Base-by-base conservation (phyloP, 2,113 vertebrate species). In the Thamnaconus septentrionalis region DNA sequence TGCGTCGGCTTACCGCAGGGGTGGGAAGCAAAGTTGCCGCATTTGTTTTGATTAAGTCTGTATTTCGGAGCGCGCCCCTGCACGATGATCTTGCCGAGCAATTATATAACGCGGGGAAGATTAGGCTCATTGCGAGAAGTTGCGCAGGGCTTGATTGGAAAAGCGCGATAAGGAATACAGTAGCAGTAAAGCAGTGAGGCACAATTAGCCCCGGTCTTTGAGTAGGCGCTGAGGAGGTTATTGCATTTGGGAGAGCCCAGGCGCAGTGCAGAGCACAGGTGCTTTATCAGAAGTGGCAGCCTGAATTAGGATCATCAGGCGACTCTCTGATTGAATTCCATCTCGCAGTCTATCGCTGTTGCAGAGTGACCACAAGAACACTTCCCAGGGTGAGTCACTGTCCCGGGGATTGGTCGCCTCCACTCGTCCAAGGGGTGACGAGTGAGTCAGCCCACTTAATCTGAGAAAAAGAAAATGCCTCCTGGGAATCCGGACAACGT, bases 1-100 rank as follows among this genome's bases (percentile, higher is more conserved):
- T 49, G 51, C 51, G n/a, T 46, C 41, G 51, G 63, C 57, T 57
- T 78, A 71, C 52, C 31, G 45, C 71, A 65, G 59, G 5, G 64
- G 65, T 69, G 42, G 56, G 42, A 57, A 59, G 61, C 9, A 68
- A 49, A 77, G 72, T 61, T 39, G 45, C 60, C 55, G 54, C 55
- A 45, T 84, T 82, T 82, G 81, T 84, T 90, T 87, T 83, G 81
- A 89, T 87, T 76, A 81, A 78, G 64, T 71, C 46, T 7, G 64
- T 59, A 67, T 76, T 83, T 81, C 49, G 5, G 11, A 53, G 67
- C 4, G 41, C 46, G 79, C 64, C 76, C 18, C 73, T 70, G 56
- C 44, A 42, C 11, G 45, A 70, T 76, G 66, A 79, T 72, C 73
- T 31, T 31, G 31, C 9, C 31, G 48, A 70, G 64, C 78, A 79